A percentile compares a stretch with the other conserved stretches of the same genome.
Evolutionary conservation across 2,113 vertebrate genomes (phyloP).

Genomic region (Atherinomorus stipes): DNA sequence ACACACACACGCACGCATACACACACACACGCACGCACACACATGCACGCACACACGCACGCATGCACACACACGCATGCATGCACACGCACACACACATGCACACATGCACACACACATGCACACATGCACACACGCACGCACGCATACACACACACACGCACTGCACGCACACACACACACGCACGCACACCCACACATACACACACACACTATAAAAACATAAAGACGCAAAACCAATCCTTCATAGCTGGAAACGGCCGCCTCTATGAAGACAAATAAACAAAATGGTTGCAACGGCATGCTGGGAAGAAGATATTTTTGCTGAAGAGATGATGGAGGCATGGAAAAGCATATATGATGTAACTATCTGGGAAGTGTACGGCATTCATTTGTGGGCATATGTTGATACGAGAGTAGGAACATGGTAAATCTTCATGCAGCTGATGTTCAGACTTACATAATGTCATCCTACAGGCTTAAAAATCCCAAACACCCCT

Average conservation of each 20-base stretch:
- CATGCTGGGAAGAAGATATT: constrained; percentile 14
- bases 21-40: constrained; percentile 21
- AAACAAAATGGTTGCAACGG: background rate
- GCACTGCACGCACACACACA: constrained; percentile 41
- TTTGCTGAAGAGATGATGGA: no score
- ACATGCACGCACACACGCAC: constrained; percentile 2
- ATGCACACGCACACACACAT: no score
- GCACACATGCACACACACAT: constrained; percentile 2
- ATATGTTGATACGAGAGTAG: background rate
- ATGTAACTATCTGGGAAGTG: no score
- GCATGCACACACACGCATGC: constrained; percentile 4
- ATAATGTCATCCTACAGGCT: constrained; percentile 12
- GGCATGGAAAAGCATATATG: no score
- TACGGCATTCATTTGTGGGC: background rate
- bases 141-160: constrained; percentile 3
- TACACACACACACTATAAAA: constrained; percentile 9
- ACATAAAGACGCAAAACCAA: background rate
- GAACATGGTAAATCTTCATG: background rate
- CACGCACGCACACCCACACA: constrained; percentile 26
- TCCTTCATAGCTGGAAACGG: background rate
- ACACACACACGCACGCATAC: no score
- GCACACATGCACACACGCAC: constrained; percentile 1
- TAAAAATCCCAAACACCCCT: constrained; percentile 4
- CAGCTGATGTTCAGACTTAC: constrained; percentile 19
- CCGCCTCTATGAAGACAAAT: background rate